Conservation (phyloP, 2,113 vertebrate genomes). For the Atherinomorus stipes region DNA sequence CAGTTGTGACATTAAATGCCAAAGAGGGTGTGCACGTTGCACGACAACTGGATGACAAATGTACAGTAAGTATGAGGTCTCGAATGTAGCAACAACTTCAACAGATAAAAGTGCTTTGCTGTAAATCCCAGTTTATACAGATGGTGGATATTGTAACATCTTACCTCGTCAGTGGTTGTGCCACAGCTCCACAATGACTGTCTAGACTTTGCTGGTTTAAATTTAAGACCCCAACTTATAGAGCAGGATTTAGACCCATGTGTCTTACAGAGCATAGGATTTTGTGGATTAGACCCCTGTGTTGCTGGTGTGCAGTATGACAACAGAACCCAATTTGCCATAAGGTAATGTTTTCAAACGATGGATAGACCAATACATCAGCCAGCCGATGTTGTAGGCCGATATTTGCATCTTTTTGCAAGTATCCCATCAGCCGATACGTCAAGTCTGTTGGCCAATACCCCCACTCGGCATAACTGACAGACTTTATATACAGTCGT, state of each 20-base stretch:
- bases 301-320: not conserved
- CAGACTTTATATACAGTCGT: no score
- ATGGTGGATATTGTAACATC: not conserved
- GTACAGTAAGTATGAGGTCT: not conserved
- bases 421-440: no score
- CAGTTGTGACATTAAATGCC: constrained; percentile 29
- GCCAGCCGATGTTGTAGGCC: no score
- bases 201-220: constrained; percentile 13
- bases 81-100: not conserved
- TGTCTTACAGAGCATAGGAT: constrained; percentile 14
- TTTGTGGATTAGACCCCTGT: constrained; percentile 20
- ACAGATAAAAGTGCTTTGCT: not conserved
- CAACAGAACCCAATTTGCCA: not conserved
- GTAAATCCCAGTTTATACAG: not conserved
- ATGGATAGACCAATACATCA: no score
- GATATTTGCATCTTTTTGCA: no score
- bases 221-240: not conserved
- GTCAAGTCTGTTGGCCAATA: no score
- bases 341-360: not conserved
- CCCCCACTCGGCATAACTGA: no score
- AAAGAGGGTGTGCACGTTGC: not conserved
- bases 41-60: not conserved
- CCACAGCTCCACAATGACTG: not conserved
- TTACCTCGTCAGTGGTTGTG: not conserved
- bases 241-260: constrained; percentile 17